A percentile compares a stretch with the other conserved stretches of the same genome.
These are phyloP conservation scores for Drosophila sproati DNA, from an alignment of 1,140 invertebrate species.

Conservation along the genomic window DNA sequence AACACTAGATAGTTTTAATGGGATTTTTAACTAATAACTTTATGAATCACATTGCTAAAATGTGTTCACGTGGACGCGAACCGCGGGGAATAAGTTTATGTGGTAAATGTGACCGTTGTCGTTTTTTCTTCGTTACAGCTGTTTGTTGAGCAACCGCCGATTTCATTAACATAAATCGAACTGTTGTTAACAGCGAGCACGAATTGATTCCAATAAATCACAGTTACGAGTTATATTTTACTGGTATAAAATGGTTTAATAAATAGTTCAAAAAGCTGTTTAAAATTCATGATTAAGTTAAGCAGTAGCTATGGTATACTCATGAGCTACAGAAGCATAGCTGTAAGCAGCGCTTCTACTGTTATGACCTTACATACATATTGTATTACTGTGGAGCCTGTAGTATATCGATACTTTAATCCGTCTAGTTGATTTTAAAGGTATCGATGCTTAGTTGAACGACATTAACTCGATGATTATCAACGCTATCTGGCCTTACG, in stretches of 20 bases:
- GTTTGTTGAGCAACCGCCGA: constrained; percentile 14
- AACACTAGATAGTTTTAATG: constrained; percentile 30
- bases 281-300: no score
- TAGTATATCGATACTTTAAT: not conserved
- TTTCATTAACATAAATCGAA: not conserved
- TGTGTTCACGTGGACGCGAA: constrained; percentile 74
- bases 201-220: no score
- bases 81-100: constrained; percentile 54
- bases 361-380: not conserved
- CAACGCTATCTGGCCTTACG: no score
- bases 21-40: constrained; percentile 65
- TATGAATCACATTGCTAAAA: constrained; percentile 67
- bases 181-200: constrained; percentile 2
- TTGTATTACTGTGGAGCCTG: not conserved
- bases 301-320: no score
- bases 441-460: no score
- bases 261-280: no score
- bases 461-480: not conserved
- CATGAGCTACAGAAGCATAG: not conserved
- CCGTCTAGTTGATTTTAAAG: not conserved
- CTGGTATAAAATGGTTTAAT: no score
- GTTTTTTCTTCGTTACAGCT: constrained; percentile 21
- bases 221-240: no score
- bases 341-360: not conserved
- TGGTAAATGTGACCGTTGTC: constrained; percentile 34